Evolutionary conservation across 2,113 vertebrate species (phyloP).

Genomic region (Otolemur garnettii): DNA sequence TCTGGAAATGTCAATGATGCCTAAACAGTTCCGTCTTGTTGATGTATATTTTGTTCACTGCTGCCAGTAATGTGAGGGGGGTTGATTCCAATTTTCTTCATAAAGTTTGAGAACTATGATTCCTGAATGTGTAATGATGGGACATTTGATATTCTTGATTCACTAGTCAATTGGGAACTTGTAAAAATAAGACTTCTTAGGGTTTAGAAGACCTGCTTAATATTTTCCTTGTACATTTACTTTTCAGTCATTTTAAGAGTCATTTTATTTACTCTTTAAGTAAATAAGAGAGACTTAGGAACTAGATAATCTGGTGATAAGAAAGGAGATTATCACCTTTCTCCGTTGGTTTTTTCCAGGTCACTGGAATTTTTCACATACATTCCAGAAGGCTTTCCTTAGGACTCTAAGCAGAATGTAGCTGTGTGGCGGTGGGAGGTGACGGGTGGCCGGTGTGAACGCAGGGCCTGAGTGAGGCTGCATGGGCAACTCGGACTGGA

Average conservation of each 20-base stretch:
- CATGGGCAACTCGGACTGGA: background rate
- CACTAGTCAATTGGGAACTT: background rate
- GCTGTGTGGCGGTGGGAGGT: background rate
- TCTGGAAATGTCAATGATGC: background rate
- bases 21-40: background rate
- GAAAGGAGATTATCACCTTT: conserved; percentile 3
- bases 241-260: conserved; percentile 21
- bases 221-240: background rate
- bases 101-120: conserved; percentile 28
- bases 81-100: background rate
- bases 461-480: background rate
- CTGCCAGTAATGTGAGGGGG: background rate
- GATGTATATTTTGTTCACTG: background rate
- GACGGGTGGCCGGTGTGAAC: background rate
- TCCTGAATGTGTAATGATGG: background rate
- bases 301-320: background rate
- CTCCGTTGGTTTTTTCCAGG: background rate
- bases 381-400: background rate
- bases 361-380: background rate
- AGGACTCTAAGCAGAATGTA: background rate
- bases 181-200: background rate
- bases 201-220: background rate
- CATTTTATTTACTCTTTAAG: no score
- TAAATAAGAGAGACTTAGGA: background rate
- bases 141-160: background rate